These are phyloP conservation scores for Clunio marinus DNA, from an alignment of 2,888 invertebrate genomes.

Conservation along the genomic window DNA sequence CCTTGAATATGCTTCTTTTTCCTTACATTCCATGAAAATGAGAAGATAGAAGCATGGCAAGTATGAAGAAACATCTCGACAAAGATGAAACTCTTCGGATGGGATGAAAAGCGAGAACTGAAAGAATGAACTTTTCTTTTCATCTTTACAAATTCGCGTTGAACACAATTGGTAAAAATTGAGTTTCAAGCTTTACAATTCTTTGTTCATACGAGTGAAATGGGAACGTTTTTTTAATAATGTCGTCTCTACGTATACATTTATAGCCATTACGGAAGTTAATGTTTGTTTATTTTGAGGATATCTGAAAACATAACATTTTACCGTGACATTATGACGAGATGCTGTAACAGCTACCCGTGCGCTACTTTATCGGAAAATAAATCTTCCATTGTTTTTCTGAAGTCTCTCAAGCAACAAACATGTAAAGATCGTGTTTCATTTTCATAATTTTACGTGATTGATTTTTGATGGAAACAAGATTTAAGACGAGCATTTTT, in stretches of 20 bases:
- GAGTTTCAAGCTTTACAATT: too few relatives aligned
- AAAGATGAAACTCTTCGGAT: conserved; percentile 14
- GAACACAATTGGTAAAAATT: background rate
- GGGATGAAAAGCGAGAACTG: too few relatives aligned
- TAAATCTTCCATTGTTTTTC: background rate
- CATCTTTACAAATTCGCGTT: background rate
- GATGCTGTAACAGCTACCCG: background rate
- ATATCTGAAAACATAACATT: too few relatives aligned
- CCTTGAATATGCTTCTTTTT: conserved; percentile 13
- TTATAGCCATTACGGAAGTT: too few relatives aligned
- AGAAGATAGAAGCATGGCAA: conserved; percentile 28
- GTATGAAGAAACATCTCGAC: conserved; percentile 17
- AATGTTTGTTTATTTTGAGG: too few relatives aligned
- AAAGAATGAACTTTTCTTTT: conserved; percentile 23
- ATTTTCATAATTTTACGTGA: conserved; percentile 6
- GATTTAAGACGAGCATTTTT: too few relatives aligned
- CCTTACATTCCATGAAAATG: background rate
- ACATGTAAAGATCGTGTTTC: background rate
- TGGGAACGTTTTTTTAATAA: too few relatives aligned
- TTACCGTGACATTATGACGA: background rate
- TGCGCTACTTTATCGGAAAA: background rate
- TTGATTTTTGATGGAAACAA: conserved; percentile 1
- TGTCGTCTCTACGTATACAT: too few relatives aligned
- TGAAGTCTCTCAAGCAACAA: background rate
- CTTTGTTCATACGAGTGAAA: too few relatives aligned